Conservation (phyloP, 92 coral and sea anemone species). For the Epizoanthus fatuus region DNA sequence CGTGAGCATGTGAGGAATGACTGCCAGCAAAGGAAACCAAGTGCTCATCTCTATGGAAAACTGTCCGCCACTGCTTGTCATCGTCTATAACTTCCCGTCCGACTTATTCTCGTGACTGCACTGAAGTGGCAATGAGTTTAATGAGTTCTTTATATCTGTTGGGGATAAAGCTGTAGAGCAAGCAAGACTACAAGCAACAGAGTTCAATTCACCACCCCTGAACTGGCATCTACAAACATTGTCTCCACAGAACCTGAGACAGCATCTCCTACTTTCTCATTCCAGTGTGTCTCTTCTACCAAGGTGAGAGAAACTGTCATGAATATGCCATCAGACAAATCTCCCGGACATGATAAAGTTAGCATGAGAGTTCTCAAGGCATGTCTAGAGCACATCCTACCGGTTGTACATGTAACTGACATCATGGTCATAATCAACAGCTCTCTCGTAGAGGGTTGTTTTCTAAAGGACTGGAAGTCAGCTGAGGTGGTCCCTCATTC, state of each 20-base stretch:
- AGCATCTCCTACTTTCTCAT: not conserved
- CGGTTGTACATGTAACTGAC: not conserved
- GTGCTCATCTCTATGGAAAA: not conserved
- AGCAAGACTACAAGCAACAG: not conserved
- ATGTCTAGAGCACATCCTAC: conserved; percentile 23
- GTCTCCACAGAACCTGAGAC: too few relatives aligned
- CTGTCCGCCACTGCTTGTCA: not conserved
- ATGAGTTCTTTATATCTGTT: not conserved
- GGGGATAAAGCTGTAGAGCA: not conserved
- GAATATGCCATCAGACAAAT: conserved; percentile 35
- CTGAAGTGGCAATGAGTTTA: not conserved
- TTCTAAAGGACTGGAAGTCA: conserved; percentile 41
- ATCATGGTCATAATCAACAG: conserved; percentile 3
- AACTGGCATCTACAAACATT: not conserved
- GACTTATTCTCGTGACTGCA: not conserved
- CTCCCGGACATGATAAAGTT: conserved; percentile 46
- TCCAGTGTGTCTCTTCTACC: not conserved
- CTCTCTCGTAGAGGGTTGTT: not conserved
- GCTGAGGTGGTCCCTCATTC: conserved; percentile 45
- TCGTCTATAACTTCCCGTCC: not conserved
- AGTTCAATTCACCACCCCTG: conserved; percentile 9
- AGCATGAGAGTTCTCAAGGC: conserved; percentile 45
- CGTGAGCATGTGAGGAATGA: not conserved
- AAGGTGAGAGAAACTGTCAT: conserved; percentile 19
- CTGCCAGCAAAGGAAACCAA: not conserved